Percentiles rank a stretch among this genome's conserved stretches.
Conservation (phyloP, 2,888 invertebrate genomes). For the Chorisops tibialis region DNA sequence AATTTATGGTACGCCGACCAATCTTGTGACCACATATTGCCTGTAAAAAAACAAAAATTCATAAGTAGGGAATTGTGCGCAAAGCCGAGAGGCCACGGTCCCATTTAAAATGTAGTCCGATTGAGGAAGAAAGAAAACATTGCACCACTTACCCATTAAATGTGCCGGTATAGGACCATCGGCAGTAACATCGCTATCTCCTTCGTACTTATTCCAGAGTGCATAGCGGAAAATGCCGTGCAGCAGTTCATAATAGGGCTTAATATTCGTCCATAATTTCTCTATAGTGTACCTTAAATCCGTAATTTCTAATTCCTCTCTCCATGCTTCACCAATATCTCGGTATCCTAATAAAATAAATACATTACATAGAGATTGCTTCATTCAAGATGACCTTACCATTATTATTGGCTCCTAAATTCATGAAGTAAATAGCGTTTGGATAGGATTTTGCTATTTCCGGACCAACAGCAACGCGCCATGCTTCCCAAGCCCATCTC, state of each 20-base stretch:
- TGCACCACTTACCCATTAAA: conserved; percentile 57
- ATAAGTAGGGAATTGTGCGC: too few relatives aligned
- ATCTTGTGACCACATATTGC: conserved; percentile 69
- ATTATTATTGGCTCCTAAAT: conserved; percentile 61
- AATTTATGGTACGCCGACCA: conserved; percentile 62
- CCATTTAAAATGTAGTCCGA: too few relatives aligned
- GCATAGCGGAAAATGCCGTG: conserved; percentile 69
- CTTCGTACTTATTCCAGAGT: conserved; percentile 54
- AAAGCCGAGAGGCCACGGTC: too few relatives aligned
- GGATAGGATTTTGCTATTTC: conserved; percentile 57
- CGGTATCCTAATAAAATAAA: conserved; percentile 55
- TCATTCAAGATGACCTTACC: too few relatives aligned
- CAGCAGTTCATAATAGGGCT: conserved; percentile 64
- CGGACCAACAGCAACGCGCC: conserved; percentile 63
- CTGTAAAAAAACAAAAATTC: too few relatives aligned
- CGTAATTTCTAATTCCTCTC: conserved; percentile 61
- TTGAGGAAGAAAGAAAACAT: too few relatives aligned
- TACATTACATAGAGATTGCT: neutral
- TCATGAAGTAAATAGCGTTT: conserved; percentile 58
- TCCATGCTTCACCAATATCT: conserved; percentile 64
- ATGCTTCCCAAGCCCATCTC: conserved; percentile 63
- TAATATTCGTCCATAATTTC: conserved; percentile 57
- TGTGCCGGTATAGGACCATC: conserved; percentile 66
- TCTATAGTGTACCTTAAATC: conserved; percentile 57
- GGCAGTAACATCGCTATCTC: conserved; percentile 58